A percentile compares a stretch with the other conserved stretches of the same genome.
These are phyloP conservation scores for Semaprochilodus insignis DNA, from an alignment of 2,797 vertebrate species.

Conservation along the genomic window DNA sequence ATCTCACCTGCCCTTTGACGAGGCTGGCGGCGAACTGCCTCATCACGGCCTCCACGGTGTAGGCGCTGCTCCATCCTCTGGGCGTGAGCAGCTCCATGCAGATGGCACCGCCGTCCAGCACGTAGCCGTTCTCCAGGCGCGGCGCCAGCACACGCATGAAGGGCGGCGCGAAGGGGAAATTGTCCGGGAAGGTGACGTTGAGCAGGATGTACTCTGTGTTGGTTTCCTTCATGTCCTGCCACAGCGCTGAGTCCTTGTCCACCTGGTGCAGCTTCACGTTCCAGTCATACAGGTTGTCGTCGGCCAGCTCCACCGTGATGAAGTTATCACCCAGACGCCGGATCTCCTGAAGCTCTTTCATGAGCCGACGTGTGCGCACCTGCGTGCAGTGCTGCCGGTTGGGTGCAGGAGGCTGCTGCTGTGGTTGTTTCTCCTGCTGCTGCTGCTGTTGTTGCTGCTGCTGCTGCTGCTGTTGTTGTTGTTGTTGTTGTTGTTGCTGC, in stretches of 20 bases:
- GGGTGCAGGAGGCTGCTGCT: constrained; percentile 80
- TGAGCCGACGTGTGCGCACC: constrained; percentile 94
- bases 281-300: constrained; percentile 99
- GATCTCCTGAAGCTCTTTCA: constrained; percentile 99
- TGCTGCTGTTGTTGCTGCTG: constrained; percentile 62
- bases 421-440: constrained; percentile 24
- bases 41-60: constrained; percentile 99
- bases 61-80: constrained; percentile 98
- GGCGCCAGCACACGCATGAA: constrained; percentile 99
- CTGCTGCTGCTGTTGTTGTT: constrained; percentile 71
- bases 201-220: constrained; percentile 98
- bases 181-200: constrained; percentile 99
- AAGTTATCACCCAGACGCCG: constrained; percentile 96
- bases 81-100: constrained; percentile 99
- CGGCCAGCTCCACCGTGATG: constrained; percentile 98
- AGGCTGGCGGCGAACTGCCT: constrained; percentile 99
- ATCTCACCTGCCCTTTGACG: constrained; percentile 98
- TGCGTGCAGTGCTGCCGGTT: constrained; percentile 95
- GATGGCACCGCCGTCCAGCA: constrained; percentile 98
- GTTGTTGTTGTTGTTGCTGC: constrained; percentile 72
- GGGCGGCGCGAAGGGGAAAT: constrained; percentile 98
- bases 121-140: constrained; percentile 98
- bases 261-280: constrained; percentile 99
- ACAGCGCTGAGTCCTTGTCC: constrained; percentile 99
- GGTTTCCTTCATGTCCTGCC: constrained; percentile 99